Evolutionary conservation across 2,113 vertebrate species (phyloP), one percentile per base, ranked within the genome.

Genomic region (Arenaria interpres): DNA sequence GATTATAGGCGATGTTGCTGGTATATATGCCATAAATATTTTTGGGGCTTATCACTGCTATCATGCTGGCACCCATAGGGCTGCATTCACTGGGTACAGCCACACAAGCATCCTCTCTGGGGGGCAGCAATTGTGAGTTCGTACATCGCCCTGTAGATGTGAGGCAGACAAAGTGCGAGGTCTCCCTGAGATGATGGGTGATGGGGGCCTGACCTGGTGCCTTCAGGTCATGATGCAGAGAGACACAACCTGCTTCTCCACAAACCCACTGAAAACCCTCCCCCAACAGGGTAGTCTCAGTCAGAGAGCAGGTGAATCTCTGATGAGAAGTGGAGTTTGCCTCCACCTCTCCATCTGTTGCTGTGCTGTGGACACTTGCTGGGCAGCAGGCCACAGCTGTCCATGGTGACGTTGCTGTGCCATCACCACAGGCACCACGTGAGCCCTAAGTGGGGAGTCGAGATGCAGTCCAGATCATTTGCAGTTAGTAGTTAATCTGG

Each of bases 401-500:
- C 73, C 27, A 7, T 9, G 51, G 24, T 63, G 84, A 69, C 5
- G 4, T 33, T 84, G 53, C 48, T 76, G 53, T 66, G 74, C 69
- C 41, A 64, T 48, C 48, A 62, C 53, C 27, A 33, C 46, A 75
- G 64, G 45, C 53, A 37, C 56, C 51, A 21, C 14, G 4, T 1
- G 19, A 81, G 45, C 64, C 41, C n/a, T 54, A 75, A 91, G 35
- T 9, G 39, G 27, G 13, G n/a, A 9, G 39, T 48, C 1, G 1
- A 88, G 63, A 23, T 67, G 76, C 75, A 72, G 85, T 28, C 60
- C 67, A 69, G 64, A 45, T 32, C 53, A 57, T 69, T 89, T 94
- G 79, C 88, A 86, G 66, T 91, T 53, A 48, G 79, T 27, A 63
- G 62, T 76, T 91, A 82, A 85, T 92, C 92, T 89, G 74, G 84